phyloP scores from a whole-genome alignment of 2,888 invertebrate species.

The Gisinianus flammeolus region DNA sequence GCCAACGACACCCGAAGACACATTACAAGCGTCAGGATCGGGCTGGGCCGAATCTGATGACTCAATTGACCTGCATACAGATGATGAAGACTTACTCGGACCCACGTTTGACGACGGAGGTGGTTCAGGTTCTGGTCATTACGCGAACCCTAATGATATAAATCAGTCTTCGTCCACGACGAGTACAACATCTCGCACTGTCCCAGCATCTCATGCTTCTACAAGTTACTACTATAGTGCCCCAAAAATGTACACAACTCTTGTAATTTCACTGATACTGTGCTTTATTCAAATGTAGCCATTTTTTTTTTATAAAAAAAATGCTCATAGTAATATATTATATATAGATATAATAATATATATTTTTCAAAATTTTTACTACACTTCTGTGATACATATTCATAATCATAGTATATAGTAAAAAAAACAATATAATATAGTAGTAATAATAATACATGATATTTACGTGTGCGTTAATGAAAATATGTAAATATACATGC shows the following conservation, averaged over 20 bases:
- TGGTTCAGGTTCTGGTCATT: conserved; percentile 30
- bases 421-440: not conserved
- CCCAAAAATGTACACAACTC: not conserved
- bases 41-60: conserved; percentile 22
- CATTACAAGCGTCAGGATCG: conserved; percentile 25
- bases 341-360: not conserved
- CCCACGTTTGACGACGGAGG: not conserved
- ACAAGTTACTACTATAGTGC: not conserved
- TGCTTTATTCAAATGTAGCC: conserved; percentile 13
- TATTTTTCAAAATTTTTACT: conserved; percentile 17
- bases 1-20: conserved; percentile 1
- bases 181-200: not conserved
- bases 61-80: conserved; percentile 16
- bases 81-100: conserved; percentile 30
- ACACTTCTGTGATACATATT: conserved; percentile 19
- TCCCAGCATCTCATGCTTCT: not conserved
- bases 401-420: conserved; percentile 1
- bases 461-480: not conserved
- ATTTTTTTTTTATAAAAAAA: not conserved
- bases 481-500: not conserved
- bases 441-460: not conserved
- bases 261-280: not conserved
- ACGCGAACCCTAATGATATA: not conserved
- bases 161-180: not conserved
- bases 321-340: not conserved